phyloP scores from a whole-genome alignment of 2,113 vertebrate species.

The Notiomystis cincta region DNA sequence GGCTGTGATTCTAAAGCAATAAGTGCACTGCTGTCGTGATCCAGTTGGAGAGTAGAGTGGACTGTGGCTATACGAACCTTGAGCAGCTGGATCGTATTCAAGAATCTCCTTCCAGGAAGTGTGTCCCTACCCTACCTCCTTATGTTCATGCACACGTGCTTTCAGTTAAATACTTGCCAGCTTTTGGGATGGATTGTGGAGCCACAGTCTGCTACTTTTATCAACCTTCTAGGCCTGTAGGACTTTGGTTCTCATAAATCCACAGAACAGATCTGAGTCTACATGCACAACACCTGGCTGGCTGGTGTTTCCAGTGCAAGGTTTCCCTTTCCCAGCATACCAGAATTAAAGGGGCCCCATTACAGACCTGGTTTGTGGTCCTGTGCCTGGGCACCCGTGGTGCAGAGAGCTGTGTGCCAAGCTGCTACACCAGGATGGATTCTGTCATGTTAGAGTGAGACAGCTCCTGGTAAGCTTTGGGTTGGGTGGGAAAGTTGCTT shows the following conservation, averaged over 20 bases:
- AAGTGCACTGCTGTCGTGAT: neutral
- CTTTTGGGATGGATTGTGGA: neutral
- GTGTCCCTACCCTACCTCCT: neutral
- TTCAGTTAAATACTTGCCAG: neutral
- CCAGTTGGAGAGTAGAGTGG: neutral
- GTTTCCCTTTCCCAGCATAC: neutral
- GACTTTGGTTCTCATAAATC: neutral
- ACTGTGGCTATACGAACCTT: neutral
- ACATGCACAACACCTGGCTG: neutral
- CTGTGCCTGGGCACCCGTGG: neutral
- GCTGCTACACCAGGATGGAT: neutral
- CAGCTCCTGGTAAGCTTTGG: neutral
- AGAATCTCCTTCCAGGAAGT: neutral
- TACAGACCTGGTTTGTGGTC: neutral
- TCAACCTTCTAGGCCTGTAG: neutral
- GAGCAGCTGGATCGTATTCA: neutral
- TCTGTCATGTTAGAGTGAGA: neutral
- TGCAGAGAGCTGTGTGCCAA: neutral
- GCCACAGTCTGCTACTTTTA: neutral
- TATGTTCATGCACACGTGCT: accelerated
- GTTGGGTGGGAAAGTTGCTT: neutral
- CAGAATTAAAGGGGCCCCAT: neutral
- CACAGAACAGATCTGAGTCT: neutral
- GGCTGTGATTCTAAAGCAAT: neutral
- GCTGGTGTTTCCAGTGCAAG: neutral